Evolutionary conservation across 2,797 vertebrate species (phyloP), one percentile per base, ranked within the genome.

Genomic region (Rhinella marina): DNA sequence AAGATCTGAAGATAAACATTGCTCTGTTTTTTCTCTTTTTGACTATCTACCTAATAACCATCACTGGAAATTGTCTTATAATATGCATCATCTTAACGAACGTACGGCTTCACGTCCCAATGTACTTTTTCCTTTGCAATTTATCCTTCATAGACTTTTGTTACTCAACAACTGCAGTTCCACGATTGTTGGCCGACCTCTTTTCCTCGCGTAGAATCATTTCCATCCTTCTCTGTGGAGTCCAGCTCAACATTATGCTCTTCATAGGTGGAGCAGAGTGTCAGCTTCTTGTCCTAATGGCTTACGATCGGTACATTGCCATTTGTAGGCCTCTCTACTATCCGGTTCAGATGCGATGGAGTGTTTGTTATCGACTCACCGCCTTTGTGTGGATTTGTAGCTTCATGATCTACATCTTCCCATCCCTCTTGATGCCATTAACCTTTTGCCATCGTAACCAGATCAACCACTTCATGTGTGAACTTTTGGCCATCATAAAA

Each of bases 91-190:
- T 80, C 6, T 17, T 59, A 59, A n/a, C 3, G 7, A 80, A 80
- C 25, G 0, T 56, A 4, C 54, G 19, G 8, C 56, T 80, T 0
- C 77, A 80, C 77, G 13, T 57, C 32, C 72, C 72, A 1, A 75
- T 75, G 72, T 75, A 75, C 21, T n/a, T 75, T 75, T 9, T 75
- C 41, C 72, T 59, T 16, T 80, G 77, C 52, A 57, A 57, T 62
- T 41, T 85, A 32, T 85, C 83, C 27, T 25, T 85, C 32, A n/a
- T 85, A 11, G 68, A 85, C 72, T 14, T 85, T n/a, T 76, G n/a
- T 41, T 27, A 41, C 7, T 41, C 83, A 19, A 61, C 84, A 12
- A 57, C 75, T n/a, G n/a, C n/a, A n/a, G n/a, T n/a, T n/a, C n/a
- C n/a, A n/a, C n/a, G n/a, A n/a, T n/a, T n/a, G n/a, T 85, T 10